phyloP scores from a whole-genome alignment of 1,140 invertebrate species.

The Apocrypta bakeri region DNA sequence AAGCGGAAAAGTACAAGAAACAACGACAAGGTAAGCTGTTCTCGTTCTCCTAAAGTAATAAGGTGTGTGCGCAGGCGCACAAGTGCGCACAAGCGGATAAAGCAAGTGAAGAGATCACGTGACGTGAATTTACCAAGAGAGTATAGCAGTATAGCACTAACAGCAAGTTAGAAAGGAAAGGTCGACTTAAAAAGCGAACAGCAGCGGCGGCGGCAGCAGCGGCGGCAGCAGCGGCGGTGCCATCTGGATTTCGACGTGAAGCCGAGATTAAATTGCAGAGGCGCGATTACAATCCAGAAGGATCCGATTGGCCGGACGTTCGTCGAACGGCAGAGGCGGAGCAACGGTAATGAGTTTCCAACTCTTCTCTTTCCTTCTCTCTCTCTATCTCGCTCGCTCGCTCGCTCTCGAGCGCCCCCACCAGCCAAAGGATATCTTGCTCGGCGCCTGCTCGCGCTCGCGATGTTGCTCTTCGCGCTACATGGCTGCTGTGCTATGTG shows the following conservation, averaged over 20 bases:
- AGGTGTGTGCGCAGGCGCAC: not conserved
- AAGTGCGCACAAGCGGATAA: not conserved
- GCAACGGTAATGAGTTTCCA: slow-evolving; percentile 73
- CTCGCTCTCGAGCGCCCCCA: not conserved
- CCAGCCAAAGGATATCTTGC: not conserved
- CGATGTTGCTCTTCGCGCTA: slow-evolving; percentile 30
- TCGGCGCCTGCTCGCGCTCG: slow-evolving; percentile 5
- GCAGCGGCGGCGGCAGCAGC: not conserved
- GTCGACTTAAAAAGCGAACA: not conserved
- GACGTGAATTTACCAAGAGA: not conserved
- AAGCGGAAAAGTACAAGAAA: not conserved
- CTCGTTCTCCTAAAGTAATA: slow-evolving; percentile 24
- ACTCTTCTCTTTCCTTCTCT: slow-evolving; percentile 64
- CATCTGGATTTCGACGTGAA: slow-evolving; percentile 61
- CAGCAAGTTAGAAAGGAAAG: slow-evolving; percentile 1
- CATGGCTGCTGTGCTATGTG: slow-evolving; percentile 42
- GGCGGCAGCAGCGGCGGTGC: slow-evolving; percentile 6
- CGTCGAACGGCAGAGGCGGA: slow-evolving; percentile 72
- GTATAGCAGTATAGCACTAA: not conserved
- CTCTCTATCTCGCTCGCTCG: slow-evolving; percentile 37
- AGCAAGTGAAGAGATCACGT: slow-evolving; percentile 13
- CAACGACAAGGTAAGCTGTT: not conserved
- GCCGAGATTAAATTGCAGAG: slow-evolving; percentile 72
- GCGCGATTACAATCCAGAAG: slow-evolving; percentile 70
- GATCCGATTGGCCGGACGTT: slow-evolving; percentile 70